These are phyloP conservation scores for Babylonia areolata DNA, from an alignment of 1,140 invertebrate genomes.

Conservation along the genomic window DNA sequence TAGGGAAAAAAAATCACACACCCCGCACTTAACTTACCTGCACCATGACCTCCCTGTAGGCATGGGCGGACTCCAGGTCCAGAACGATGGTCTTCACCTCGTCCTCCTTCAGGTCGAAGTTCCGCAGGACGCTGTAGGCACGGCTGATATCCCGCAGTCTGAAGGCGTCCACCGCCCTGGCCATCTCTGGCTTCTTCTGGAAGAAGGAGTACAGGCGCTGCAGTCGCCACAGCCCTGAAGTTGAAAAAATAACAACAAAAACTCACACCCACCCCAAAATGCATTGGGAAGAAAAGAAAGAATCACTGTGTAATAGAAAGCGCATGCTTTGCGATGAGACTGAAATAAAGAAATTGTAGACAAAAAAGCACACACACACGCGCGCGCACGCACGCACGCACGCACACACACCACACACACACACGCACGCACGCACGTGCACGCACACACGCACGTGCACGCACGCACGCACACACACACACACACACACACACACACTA, in stretches of 20 bases:
- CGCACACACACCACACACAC: not conserved
- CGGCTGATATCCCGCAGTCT: constrained; percentile 43
- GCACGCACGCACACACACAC: too few relatives aligned
- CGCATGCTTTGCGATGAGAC: too few relatives aligned
- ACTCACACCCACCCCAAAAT: too few relatives aligned
- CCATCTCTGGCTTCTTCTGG: constrained; percentile 33
- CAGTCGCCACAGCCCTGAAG: constrained; percentile 50
- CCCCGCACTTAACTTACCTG: too few relatives aligned
- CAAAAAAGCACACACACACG: not conserved
- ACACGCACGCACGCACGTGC: not conserved
- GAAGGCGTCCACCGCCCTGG: constrained; percentile 44
- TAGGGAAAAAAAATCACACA: too few relatives aligned
- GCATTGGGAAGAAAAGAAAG: too few relatives aligned
- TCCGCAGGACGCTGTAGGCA: constrained; percentile 37
- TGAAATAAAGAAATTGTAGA: too few relatives aligned
- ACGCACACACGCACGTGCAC: too few relatives aligned
- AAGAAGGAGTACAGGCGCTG: constrained; percentile 49
- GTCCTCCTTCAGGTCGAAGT: constrained; percentile 40
- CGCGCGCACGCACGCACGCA: not conserved
- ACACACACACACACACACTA: too few relatives aligned
- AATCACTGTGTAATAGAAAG: too few relatives aligned
- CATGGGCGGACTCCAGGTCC: constrained; percentile 58
- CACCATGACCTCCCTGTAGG: constrained; percentile 58
- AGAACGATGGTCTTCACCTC: constrained; percentile 58
- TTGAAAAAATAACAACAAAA: too few relatives aligned